Conservation (phyloP, 2,888 invertebrate species). For the Drosophila melanosoma region DNA sequence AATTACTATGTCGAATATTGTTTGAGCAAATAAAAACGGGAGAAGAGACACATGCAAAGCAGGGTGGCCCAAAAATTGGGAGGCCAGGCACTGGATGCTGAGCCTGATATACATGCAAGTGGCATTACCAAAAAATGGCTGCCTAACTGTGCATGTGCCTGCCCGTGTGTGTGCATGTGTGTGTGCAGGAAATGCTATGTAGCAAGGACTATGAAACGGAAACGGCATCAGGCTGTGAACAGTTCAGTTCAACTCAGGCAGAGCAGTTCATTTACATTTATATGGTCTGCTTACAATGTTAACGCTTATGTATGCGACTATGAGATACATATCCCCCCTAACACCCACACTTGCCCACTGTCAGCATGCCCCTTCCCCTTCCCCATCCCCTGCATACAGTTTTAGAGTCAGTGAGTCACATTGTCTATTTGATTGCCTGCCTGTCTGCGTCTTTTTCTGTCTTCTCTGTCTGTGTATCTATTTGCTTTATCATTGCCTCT, state of each 20-base stretch:
- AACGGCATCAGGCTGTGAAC: conserved; percentile 74
- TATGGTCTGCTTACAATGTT: conserved; percentile 81
- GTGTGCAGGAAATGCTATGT: conserved; percentile 71
- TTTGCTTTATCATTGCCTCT: conserved; percentile 70
- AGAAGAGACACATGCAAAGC: conserved; percentile 72
- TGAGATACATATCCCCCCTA: conserved; percentile 12
- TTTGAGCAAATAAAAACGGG: conserved; percentile 79
- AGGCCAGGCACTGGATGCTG: conserved; percentile 14
- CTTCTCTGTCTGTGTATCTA: conserved; percentile 35
- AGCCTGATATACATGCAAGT: conserved; percentile 61
- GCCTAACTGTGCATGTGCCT: conserved; percentile 57
- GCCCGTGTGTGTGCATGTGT: conserved; percentile 28
- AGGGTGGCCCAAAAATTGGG: conserved; percentile 18
- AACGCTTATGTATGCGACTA: conserved; percentile 72
- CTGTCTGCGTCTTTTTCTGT: conserved; percentile 5
- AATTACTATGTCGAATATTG: conserved; percentile 80
- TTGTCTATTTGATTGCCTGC: conserved; percentile 67
- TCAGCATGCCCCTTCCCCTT: neutral
- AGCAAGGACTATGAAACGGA: conserved; percentile 78
- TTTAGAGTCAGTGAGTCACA: conserved; percentile 74
- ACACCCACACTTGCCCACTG: neutral
- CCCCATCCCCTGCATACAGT: conserved; percentile 13
- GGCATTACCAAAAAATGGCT: conserved; percentile 77
- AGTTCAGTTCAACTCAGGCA: conserved; percentile 56
- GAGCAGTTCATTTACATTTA: conserved; percentile 79